These are phyloP conservation scores for Clusia tigrina DNA, from an alignment of 2,888 invertebrate species.

Conservation along the genomic window DNA sequence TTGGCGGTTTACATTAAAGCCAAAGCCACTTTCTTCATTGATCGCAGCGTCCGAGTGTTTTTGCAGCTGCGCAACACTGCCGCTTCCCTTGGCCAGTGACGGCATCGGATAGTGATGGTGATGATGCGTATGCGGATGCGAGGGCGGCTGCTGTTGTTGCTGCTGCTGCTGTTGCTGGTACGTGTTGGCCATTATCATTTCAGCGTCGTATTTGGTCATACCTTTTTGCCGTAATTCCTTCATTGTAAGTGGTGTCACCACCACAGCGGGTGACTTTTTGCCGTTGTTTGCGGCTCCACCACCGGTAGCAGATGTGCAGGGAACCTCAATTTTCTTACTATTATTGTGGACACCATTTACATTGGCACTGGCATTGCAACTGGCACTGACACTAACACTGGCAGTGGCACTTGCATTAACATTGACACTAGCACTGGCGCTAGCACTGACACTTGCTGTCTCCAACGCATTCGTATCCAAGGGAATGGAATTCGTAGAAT, in stretches of 20 bases:
- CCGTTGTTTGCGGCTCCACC: constrained; percentile 29
- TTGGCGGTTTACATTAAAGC: constrained; percentile 40
- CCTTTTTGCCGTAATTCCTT: constrained; percentile 86
- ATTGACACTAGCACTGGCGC: not conserved
- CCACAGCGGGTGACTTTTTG: constrained; percentile 49
- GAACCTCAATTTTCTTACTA: constrained; percentile 55
- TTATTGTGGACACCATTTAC: not conserved
- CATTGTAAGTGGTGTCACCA: constrained; percentile 72
- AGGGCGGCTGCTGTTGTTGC: constrained; percentile 16
- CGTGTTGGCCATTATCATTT: constrained; percentile 76
- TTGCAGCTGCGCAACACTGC: constrained; percentile 35
- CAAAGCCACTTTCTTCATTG: constrained; percentile 9
- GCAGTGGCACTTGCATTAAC: constrained; percentile 3
- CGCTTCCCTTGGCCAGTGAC: not conserved
- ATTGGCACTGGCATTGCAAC: constrained; percentile 8
- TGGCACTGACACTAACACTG: constrained; percentile 18
- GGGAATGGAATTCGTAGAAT: constrained; percentile 61
- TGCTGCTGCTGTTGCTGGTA: constrained; percentile 52
- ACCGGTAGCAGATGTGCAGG: constrained; percentile 68
- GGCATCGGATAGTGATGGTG: constrained; percentile 30
- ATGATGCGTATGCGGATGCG: constrained; percentile 40
- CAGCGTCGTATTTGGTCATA: constrained; percentile 87
- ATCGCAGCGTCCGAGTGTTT: constrained; percentile 22
- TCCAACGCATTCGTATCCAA: constrained; percentile 41
- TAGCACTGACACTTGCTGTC: no score